phyloP scores from a whole-genome alignment of 2,888 invertebrate genomes.

The Kryphioiulus occultus region DNA sequence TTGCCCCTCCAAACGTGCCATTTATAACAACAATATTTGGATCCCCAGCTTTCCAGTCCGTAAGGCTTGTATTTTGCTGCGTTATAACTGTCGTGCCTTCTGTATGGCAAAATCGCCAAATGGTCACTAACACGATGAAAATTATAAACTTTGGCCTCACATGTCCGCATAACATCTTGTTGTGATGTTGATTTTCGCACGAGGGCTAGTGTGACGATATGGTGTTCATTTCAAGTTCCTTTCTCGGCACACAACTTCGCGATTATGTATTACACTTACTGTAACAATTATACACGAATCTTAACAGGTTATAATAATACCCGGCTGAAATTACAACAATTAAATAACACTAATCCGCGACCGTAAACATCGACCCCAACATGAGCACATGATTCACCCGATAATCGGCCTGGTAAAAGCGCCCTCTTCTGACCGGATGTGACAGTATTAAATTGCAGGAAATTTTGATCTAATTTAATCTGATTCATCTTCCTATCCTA shows the following conservation, averaged over 20 bases:
- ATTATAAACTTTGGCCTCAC: not conserved
- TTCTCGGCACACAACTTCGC: not conserved
- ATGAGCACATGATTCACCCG: not conserved
- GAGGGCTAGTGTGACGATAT: not conserved
- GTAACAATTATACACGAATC: not conserved
- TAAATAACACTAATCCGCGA: no score
- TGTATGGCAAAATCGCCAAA: not conserved
- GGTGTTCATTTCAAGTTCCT: not conserved
- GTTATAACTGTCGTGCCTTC: not conserved
- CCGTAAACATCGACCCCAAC: not conserved
- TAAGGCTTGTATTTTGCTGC: not conserved
- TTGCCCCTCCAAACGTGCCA: not conserved
- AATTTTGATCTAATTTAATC: no score
- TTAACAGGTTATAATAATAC: no score
- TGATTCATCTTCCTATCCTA: no score
- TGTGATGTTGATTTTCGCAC: not conserved
- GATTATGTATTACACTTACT: not conserved
- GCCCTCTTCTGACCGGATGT: no score
- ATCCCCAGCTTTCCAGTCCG: not conserved
- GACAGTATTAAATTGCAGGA: no score
- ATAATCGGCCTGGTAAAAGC: no score
- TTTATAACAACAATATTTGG: conserved; percentile 29
- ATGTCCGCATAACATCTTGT: not conserved
- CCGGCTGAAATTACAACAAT: not conserved
- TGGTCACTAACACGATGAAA: not conserved